Evolutionary conservation across 2,797 vertebrate genomes (phyloP), one percentile per base, ranked within the genome.

Genomic region (Novumbra hubbsi): DNA sequence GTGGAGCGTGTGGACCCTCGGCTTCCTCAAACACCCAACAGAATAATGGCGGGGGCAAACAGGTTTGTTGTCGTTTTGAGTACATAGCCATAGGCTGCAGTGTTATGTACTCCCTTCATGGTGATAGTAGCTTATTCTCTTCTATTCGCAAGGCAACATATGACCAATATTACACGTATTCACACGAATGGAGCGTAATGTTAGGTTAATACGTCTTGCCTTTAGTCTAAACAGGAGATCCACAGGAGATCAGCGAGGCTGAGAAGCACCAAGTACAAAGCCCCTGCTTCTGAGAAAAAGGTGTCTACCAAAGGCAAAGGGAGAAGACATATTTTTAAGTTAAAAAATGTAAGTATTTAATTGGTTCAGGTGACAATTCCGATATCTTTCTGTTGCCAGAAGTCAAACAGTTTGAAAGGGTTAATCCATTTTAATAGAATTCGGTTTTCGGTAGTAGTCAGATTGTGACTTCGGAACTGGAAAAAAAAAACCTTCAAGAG

Each of bases 251-350:
- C 98, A 0, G 98, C 98, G 16, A 93, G 97, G 1, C 90, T 99
- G 75, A 91, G 97, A 88, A 99, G 97, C 87, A 99, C 98, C 69
- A 99, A 98, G 79, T 98, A 99, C 89, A 99, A 98, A 87, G 95
- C 96, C 24, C 98, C 98, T 12, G 95, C 97, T 0, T 95, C 96
- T 1, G 98, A 99, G 88, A 99, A 99, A 89, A 99, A 99, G 82
- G 97, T 99, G 65, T 99, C 98, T 19, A 98, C 97, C 0, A 99
- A 99, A 91, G 98, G 98, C 83, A 99, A 99, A 78, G 98, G 98
- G n/a, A 94, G 97, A 88, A 90, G 98, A 79, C 97, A 99, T 88
- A 98, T 99, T 87, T 99, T 99, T 76, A 99, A 99, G 80, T 89
- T 99, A 0, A 99, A 98, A 92, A 99, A 99, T 79, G 98, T 99